phyloP scores from a whole-genome alignment of 2,888 invertebrate species.

The Lepidochitona cinerea region DNA sequence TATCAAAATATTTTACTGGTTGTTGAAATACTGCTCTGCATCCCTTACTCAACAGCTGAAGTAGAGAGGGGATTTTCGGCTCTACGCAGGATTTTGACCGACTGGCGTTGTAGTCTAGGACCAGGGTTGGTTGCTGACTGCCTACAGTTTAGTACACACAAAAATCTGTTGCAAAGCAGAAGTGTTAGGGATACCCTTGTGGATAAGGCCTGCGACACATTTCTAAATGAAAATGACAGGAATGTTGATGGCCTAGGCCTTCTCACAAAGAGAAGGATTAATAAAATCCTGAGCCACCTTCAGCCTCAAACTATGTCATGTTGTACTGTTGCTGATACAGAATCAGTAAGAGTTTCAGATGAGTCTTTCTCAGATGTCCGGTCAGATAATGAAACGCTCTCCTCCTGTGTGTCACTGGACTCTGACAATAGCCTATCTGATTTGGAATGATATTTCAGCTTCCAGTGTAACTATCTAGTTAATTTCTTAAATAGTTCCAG shows the following conservation, averaged over 20 bases:
- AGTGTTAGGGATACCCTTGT: not conserved
- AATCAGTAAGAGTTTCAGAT: too few species aligned
- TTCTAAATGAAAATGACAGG: not conserved
- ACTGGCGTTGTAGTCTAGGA: not conserved
- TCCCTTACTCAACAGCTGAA: not conserved
- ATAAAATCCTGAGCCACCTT: not conserved
- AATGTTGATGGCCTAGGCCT: not conserved
- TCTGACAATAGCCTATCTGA: too few species aligned
- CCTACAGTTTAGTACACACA: not conserved
- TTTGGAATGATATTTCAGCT: too few species aligned
- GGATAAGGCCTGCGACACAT: not conserved
- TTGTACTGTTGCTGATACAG: too few species aligned
- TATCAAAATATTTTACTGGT: not conserved
- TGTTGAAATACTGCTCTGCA: not conserved
- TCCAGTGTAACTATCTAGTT: too few species aligned
- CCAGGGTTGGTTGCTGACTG: not conserved
- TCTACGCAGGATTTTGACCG: not conserved
- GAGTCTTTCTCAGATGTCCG: too few species aligned
- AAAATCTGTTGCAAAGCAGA: not conserved
- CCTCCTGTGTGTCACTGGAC: too few species aligned
- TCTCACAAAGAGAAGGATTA: not conserved
- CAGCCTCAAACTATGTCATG: too few species aligned
- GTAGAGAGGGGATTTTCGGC: not conserved
- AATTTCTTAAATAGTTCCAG: too few species aligned
- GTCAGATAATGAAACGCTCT: too few species aligned